Base-by-base conservation (phyloP, 2,888 invertebrate species). In the Quadroppia sp. region DNA sequence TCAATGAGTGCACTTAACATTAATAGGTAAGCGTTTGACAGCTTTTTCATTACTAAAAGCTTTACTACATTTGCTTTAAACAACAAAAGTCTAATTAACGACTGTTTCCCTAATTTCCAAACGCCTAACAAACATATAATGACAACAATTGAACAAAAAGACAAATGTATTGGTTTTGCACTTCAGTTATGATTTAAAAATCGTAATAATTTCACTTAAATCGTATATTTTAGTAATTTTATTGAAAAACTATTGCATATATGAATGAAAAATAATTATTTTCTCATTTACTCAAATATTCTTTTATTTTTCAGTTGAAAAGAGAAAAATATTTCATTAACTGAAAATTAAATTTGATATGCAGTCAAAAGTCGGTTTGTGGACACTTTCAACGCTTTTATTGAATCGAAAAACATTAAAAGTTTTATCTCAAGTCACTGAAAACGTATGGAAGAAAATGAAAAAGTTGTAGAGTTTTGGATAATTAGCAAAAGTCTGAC, bases 81-180 rank as follows among this genome's bases (percentile, higher is more conserved):
- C 64, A 36, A 64, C 64, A 36, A 64, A 64, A 36, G 32, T 64
- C n/a, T 64, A 32, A 64, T 64, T 64, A 36, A 64, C 32, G 64
- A 23, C 20, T 56, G 56, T 23, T 7, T 7, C 11, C 11, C 64
- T 36, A 64, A 64, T 64, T 32, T 32, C 36, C 64, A 64, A 64
- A 36, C 13, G 36, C 36, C 64, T 64, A 64, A 64, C 36, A 9
- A 17, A n/a, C n/a, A n/a, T n/a, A n/a, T n/a, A n/a, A n/a, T n/a
- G n/a, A n/a, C n/a, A n/a, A n/a, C n/a, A n/a, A n/a, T n/a, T n/a
- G n/a, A n/a, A n/a, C n/a, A n/a, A n/a, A n/a, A n/a, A n/a, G n/a
- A n/a, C n/a, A n/a, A n/a, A n/a, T n/a, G n/a, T n/a, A n/a, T n/a
- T n/a, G n/a, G n/a, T n/a, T n/a, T 13, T 45, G 13, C 45, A 45